Percentiles rank a stretch among this genome's conserved stretches.
These are phyloP conservation scores for Physeter macrocephalus DNA, from an alignment of 2,113 vertebrate genomes.

Conservation along the genomic window DNA sequence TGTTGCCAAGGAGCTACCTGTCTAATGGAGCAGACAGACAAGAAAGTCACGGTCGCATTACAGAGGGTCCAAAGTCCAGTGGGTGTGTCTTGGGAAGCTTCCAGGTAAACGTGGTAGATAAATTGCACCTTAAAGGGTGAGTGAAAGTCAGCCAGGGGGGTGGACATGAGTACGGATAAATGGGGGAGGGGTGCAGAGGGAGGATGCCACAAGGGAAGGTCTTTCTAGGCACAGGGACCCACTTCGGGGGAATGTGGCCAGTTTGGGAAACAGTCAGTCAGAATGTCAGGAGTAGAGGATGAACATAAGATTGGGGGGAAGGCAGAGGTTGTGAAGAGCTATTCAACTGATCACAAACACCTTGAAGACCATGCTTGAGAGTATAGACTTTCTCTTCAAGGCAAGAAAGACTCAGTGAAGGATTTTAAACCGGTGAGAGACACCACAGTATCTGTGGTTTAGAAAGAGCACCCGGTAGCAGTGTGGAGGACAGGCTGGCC, in stretches of 20 bases:
- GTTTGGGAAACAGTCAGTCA: background rate
- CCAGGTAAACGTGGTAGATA: background rate
- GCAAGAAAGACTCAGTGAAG: background rate
- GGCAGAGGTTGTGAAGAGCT: background rate
- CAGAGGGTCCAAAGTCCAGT: rapidly evolving
- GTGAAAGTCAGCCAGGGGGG: background rate
- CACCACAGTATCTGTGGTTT: background rate
- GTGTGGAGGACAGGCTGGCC: background rate
- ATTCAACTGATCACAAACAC: rapidly evolving
- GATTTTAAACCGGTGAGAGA: background rate
- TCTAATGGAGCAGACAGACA: background rate
- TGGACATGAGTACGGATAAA: background rate
- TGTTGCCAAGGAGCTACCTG: background rate
- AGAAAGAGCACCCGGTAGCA: background rate
- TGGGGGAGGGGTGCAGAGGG: rapidly evolving
- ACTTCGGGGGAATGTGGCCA: background rate
- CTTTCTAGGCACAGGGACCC: background rate
- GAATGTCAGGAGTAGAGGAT: background rate
- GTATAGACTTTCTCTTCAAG: background rate
- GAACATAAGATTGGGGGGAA: background rate
- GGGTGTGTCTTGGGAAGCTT: background rate
- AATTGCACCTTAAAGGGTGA: background rate
- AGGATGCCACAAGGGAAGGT: background rate
- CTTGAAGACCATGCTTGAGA: background rate
- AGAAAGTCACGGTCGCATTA: too few relatives aligned